These are phyloP conservation scores for Larimichthys polyactis DNA, from an alignment of 2,113 vertebrate genomes.

Conservation along the genomic window DNA sequence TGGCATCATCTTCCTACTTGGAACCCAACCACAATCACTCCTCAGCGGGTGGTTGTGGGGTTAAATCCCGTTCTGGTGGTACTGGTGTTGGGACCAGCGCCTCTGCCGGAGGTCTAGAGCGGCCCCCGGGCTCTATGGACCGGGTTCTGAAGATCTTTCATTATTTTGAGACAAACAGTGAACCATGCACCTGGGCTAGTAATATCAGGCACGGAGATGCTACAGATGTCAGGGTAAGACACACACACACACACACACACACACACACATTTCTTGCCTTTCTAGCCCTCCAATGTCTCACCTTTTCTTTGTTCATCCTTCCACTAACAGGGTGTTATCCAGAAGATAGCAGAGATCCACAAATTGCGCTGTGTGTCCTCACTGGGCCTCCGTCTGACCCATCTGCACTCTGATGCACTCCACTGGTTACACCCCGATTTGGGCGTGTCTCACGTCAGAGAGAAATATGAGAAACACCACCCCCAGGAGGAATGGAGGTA, in stretches of 20 bases:
- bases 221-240: constrained; percentile 94
- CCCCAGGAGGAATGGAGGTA: constrained; percentile 99
- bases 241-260: neutral
- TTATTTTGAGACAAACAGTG: constrained; percentile 95
- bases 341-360: constrained; percentile 98
- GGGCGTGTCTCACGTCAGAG: constrained; percentile 95
- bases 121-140: constrained; percentile 92
- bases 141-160: constrained; percentile 96
- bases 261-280: no score
- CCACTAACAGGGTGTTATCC: constrained; percentile 92
- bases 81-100: constrained; percentile 80
- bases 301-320: neutral
- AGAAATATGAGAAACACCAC: constrained; percentile 94
- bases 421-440: constrained; percentile 98
- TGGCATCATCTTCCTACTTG: constrained; percentile 98
- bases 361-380: constrained; percentile 95
- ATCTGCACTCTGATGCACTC: constrained; percentile 93
- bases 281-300: neutral
- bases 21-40: constrained; percentile 95
- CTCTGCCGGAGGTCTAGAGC: constrained; percentile 89
- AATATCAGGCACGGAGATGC: constrained; percentile 97
- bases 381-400: constrained; percentile 94
- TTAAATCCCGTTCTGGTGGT: constrained; percentile 88
- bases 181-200: constrained; percentile 95
- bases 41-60: constrained; percentile 86